A percentile compares a stretch with the other conserved stretches of the same genome.
phyloP scores from a whole-genome alignment of 1,140 invertebrate species.

The Lepeophtheirus salmonis region DNA sequence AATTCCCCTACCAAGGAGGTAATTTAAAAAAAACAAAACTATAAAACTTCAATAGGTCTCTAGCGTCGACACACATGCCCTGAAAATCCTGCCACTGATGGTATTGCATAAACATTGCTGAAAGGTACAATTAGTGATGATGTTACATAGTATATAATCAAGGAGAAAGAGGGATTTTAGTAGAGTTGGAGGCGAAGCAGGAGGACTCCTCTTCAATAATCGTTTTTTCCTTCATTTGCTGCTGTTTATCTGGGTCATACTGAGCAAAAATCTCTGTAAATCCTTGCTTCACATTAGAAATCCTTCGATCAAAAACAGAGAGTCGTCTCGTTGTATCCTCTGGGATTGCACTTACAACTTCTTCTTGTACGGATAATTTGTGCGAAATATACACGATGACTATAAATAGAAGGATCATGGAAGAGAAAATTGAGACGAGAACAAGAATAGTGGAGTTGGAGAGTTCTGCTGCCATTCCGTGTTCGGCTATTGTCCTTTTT shows the following conservation, averaged over 20 bases:
- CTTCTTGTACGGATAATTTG: background rate
- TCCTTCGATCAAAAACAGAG: background rate
- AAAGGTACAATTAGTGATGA: too few relatives aligned
- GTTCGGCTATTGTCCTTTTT: background rate
- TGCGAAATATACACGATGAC: background rate
- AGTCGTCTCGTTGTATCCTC: background rate
- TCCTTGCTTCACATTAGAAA: background rate
- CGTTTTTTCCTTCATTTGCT: too few relatives aligned
- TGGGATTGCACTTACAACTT: background rate
- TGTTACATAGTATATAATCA: too few relatives aligned
- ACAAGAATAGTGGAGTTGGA: background rate
- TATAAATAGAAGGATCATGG: background rate
- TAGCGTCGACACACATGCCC: too few relatives aligned
- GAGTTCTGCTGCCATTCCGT: background rate
- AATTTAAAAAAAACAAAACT: too few relatives aligned
- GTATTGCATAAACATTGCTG: too few relatives aligned
- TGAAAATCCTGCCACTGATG: too few relatives aligned
- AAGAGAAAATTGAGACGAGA: background rate
- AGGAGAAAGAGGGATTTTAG: too few relatives aligned
- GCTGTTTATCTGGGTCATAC: background rate
- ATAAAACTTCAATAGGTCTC: too few relatives aligned
- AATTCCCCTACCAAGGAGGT: too few relatives aligned
- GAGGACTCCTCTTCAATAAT: background rate
- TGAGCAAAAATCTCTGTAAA: background rate
- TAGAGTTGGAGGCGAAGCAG: too few relatives aligned